phyloP scores from a whole-genome alignment of 2,888 invertebrate species.

The Lottia gigantea region DNA sequence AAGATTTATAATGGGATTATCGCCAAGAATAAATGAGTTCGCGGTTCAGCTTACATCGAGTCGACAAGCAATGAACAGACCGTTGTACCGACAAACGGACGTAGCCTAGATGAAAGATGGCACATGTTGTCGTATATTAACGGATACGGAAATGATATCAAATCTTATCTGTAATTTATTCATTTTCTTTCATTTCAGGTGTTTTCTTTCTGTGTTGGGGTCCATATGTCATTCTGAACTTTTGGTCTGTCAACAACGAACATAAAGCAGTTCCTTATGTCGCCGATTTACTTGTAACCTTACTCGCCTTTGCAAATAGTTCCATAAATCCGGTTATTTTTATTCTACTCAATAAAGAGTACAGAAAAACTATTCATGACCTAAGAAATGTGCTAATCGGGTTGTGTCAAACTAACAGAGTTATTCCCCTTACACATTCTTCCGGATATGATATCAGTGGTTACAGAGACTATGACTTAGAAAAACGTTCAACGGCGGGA shows the following conservation, averaged over 20 bases:
- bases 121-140: too few relatives aligned
- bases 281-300: slow-evolving; percentile 48
- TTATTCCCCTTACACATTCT: neutral
- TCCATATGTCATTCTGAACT: slow-evolving; percentile 39
- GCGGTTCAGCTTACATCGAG: too few relatives aligned
- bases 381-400: slow-evolving; percentile 3
- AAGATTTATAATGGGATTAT: too few relatives aligned
- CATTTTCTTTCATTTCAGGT: slow-evolving; percentile 33
- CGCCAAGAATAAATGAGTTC: too few relatives aligned
- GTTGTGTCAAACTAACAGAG: slow-evolving; percentile 11
- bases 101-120: too few relatives aligned
- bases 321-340: slow-evolving; percentile 52
- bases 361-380: slow-evolving; percentile 25
- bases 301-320: slow-evolving; percentile 50
- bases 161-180: neutral
- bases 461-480: too few relatives aligned
- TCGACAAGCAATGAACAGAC: too few relatives aligned
- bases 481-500: too few relatives aligned
- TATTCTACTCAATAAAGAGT: slow-evolving; percentile 49
- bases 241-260: slow-evolving; percentile 37
- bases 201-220: slow-evolving; percentile 44
- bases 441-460: too few relatives aligned
- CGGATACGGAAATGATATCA: too few relatives aligned
- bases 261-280: slow-evolving; percentile 42
- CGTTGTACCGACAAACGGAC: too few relatives aligned